These are phyloP conservation scores for Thalpophila matura DNA, from an alignment of 2,888 invertebrate genomes.

Conservation along the genomic window DNA sequence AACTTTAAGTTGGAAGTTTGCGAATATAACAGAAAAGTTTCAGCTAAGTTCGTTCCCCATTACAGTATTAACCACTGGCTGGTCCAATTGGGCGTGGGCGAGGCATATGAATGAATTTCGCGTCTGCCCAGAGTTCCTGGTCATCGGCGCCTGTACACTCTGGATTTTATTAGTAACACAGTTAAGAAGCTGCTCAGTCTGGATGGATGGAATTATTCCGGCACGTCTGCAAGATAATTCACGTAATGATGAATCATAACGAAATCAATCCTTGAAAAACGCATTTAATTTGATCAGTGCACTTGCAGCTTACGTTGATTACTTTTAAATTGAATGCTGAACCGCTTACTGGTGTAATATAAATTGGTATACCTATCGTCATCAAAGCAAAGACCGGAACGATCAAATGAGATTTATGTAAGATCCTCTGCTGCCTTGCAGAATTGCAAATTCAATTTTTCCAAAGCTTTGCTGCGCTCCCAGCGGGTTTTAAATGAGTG, in stretches of 20 bases:
- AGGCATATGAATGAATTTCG: constrained; percentile 83
- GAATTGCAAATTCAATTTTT: constrained; percentile 74
- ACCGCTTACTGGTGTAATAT: background rate
- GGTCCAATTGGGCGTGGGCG: constrained; percentile 83
- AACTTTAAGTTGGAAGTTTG: constrained; percentile 59
- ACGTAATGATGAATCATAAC: constrained; percentile 10
- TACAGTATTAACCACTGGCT: constrained; percentile 78
- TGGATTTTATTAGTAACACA: constrained; percentile 44
- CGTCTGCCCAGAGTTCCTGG: constrained; percentile 62
- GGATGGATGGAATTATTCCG: constrained; percentile 14
- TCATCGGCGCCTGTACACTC: constrained; percentile 66
- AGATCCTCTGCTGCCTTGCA: constrained; percentile 65
- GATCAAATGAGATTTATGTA: constrained; percentile 72
- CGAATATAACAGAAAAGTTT: constrained; percentile 65
- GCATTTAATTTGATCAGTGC: background rate
- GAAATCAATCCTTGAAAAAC: constrained; percentile 6
- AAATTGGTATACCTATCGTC: constrained; percentile 9
- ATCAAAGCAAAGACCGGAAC: constrained; percentile 55
- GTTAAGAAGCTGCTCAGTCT: constrained; percentile 34
- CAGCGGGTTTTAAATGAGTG: constrained; percentile 66
- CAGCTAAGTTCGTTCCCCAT: constrained; percentile 77
- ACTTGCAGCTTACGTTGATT: background rate
- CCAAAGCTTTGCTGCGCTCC: constrained; percentile 63
- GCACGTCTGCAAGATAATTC: constrained; percentile 15
- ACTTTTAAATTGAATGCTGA: background rate